A percentile compares a stretch with the other conserved stretches of the same genome.
phyloP scores from a whole-genome alignment of 2,797 vertebrate species.

The Danionella dracula region DNA sequence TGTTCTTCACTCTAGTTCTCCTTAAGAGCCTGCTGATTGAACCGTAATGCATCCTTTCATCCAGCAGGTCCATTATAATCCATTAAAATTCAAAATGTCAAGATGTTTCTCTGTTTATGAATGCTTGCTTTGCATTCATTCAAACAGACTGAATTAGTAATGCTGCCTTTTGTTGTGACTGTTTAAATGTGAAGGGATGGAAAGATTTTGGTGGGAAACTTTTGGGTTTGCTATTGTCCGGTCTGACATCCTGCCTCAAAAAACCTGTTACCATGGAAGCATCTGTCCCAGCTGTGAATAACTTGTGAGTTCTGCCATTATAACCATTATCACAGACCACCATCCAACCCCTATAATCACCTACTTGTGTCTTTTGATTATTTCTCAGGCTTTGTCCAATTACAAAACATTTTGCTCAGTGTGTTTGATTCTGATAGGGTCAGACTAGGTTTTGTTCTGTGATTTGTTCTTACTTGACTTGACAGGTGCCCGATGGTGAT shows the following conservation, averaged over 20 bases:
- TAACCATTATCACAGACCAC: not conserved
- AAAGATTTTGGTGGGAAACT: constrained; percentile 39
- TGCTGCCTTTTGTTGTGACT: constrained; percentile 27
- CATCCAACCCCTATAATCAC: not conserved
- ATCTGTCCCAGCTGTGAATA: not conserved
- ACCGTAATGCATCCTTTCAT: not conserved
- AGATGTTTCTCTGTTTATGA: not conserved
- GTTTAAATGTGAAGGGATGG: not conserved
- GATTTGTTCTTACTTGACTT: too few relatives aligned
- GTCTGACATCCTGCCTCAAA: constrained; percentile 20
- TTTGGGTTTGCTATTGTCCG: constrained; percentile 29
- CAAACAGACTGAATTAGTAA: not conserved
- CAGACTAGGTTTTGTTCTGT: too few relatives aligned
- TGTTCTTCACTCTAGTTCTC: not conserved
- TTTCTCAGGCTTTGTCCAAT: not conserved
- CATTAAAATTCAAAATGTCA: not conserved
- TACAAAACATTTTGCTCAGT: too few relatives aligned
- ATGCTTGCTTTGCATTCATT: not conserved
- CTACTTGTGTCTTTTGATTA: not conserved
- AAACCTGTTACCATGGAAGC: constrained; percentile 34
- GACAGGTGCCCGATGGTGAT: too few relatives aligned
- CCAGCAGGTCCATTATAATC: not conserved
- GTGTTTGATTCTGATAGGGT: too few relatives aligned
- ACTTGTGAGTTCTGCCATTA: constrained; percentile 20
- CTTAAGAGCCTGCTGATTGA: not conserved